Evolutionary conservation across 2,113 vertebrate genomes (phyloP), one percentile per base, ranked within the genome.

Genomic region (Tetrax tetrax): DNA sequence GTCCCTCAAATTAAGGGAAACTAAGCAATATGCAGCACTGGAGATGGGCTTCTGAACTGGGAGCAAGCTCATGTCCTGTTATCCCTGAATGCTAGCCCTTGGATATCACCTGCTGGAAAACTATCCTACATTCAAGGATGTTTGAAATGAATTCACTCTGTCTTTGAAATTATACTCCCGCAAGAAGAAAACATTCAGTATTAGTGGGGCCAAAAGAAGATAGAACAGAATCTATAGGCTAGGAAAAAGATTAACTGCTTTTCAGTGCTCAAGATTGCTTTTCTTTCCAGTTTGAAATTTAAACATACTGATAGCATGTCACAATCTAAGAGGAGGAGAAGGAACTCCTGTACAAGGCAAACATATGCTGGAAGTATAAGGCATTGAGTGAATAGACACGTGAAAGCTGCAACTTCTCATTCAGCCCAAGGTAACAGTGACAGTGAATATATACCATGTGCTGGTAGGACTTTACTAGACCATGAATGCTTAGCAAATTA

Each of bases 311-410:
- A 28, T 33, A 54, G 11, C 29, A 54, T 48, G n/a, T 41, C 47
- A 72, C 28, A 77, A 11, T 27, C 20, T 35, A 47, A 53, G 12
- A 70, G 20, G 25, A 48, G 14, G 14, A 88, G n/a, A 41, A 70
- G n/a, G 21, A 83, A 60, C 24, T 72, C 60, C 22, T 41, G n/a
- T 1, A 2, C 24, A 53, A 53, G 50, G 20, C 35, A 51, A 38
- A 53, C 17, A 47, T 13, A 41, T 3, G 7, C 37, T 88, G 37
- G 17, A 78, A 78, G 22, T 41, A 38, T 38, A 66, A 88, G n/a
- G 2, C 23, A 59, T 6, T 57, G 70, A 77, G 43, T 83, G 24
- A 71, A 83, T n/a, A 1, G 0, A 33, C 21, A 78, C 0, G 1
- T 35, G 5, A 57, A 12, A 33, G 13, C 10, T 79, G 10, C 6